phyloP scores from a whole-genome alignment of 2,888 invertebrate genomes.

The Isotomurus palustris region DNA sequence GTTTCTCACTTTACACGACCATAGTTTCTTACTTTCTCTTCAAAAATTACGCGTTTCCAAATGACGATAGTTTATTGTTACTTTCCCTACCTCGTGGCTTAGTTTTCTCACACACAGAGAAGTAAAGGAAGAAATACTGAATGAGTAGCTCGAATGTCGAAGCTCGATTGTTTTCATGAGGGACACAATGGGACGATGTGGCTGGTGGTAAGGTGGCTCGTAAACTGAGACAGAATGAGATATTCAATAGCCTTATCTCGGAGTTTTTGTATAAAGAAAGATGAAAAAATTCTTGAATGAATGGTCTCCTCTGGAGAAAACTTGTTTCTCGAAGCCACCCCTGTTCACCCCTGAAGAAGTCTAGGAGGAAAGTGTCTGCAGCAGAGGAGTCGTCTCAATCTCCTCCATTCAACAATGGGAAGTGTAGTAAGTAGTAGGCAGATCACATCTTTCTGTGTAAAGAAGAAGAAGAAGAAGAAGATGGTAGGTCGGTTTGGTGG shows the following conservation, averaged over 20 bases:
- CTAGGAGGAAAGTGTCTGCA: too few species aligned
- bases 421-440: too few species aligned
- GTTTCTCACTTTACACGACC: neutral
- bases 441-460: too few species aligned
- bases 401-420: too few species aligned
- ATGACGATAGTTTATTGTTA: neutral
- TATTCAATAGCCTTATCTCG: conserved; percentile 7
- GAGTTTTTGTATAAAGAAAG: conserved; percentile 3
- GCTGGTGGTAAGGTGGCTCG: neutral
- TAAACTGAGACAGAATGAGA: neutral
- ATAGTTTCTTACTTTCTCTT: neutral
- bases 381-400: too few species aligned
- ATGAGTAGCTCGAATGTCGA: too few species aligned
- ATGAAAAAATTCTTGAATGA: conserved; percentile 39
- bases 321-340: conserved; percentile 27
- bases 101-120: too few species aligned
- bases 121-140: too few species aligned
- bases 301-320: conserved; percentile 40
- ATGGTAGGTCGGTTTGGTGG: too few species aligned
- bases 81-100: too few species aligned
- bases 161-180: neutral
- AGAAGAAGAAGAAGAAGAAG: too few species aligned
- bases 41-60: neutral
- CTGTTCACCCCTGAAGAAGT: neutral
- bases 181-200: neutral